Conservation (phyloP, 1,140 invertebrate genomes). For the Drosophila arawakana region DNA sequence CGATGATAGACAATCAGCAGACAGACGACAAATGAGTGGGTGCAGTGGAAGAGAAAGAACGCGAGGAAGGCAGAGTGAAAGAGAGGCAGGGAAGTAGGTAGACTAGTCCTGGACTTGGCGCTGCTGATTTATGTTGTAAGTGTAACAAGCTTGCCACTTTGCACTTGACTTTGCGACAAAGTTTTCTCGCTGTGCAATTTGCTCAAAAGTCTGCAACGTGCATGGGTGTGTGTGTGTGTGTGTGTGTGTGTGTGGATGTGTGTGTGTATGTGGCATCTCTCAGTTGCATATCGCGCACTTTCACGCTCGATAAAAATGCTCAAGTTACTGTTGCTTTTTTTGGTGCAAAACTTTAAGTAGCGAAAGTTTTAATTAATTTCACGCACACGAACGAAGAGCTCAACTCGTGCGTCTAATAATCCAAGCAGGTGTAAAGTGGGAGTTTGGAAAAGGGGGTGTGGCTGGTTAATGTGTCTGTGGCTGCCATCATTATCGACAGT, state of each 20-base stretch:
- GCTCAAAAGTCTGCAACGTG: slow-evolving; percentile 17
- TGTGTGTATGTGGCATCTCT: slow-evolving; percentile 27
- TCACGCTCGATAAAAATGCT: slow-evolving; percentile 49
- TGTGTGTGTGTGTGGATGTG: slow-evolving; percentile 1
- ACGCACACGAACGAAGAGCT: slow-evolving; percentile 48
- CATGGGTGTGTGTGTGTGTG: neutral
- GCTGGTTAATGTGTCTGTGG: slow-evolving; percentile 72
- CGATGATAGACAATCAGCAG: slow-evolving; percentile 78
- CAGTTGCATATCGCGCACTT: slow-evolving; percentile 29
- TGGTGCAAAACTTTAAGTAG: slow-evolving; percentile 56
- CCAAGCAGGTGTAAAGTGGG: slow-evolving; percentile 51
- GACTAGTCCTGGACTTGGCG: neutral
- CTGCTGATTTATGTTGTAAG: slow-evolving; percentile 73
- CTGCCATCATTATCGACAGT: slow-evolving; percentile 51
- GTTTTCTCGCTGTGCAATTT: slow-evolving; percentile 28
- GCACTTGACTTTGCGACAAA: slow-evolving; percentile 67
- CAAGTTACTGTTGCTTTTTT: slow-evolving; percentile 44
- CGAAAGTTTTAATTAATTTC: slow-evolving; percentile 81
- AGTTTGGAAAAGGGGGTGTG: neutral
- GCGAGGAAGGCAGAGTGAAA: no score
- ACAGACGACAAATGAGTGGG: slow-evolving; percentile 29
- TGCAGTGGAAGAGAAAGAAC: neutral
- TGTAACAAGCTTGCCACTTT: slow-evolving; percentile 63
- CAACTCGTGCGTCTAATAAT: slow-evolving; percentile 76
- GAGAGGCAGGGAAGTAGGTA: neutral